Conservation (phyloP, 2,888 invertebrate genomes). For the Ceramica pisi region DNA sequence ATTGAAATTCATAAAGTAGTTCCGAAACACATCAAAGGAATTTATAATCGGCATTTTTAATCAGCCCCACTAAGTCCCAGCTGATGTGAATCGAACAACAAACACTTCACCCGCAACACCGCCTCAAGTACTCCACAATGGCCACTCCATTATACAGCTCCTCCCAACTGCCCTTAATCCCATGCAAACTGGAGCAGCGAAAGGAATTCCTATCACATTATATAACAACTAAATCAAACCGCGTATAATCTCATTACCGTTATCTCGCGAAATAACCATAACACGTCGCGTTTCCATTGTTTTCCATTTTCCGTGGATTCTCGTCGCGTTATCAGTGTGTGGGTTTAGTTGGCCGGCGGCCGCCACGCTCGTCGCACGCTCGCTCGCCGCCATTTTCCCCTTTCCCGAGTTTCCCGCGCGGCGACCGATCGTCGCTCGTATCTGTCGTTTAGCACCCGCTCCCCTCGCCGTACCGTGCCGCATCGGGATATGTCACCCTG, state of each 20-base stretch:
- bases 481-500: conserved; percentile 83
- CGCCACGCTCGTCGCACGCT: conserved; percentile 80
- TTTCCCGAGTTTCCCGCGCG: conserved; percentile 82
- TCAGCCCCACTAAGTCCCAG: conserved; percentile 15
- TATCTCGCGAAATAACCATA: conserved; percentile 76
- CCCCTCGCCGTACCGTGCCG: conserved; percentile 71
- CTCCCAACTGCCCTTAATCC: conserved; percentile 31
- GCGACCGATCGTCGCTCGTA: conserved; percentile 60
- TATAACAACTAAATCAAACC: conserved; percentile 60
- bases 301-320: conserved; percentile 84
- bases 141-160: conserved; percentile 45
- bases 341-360: conserved; percentile 82
- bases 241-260: conserved; percentile 71
- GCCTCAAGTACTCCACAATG: conserved; percentile 36
- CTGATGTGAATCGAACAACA: conserved; percentile 49
- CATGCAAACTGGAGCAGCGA: conserved; percentile 37
- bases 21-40: conserved; percentile 36
- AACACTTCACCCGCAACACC: conserved; percentile 47
- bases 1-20: conserved; percentile 15
- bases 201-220: conserved; percentile 57
- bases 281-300: conserved; percentile 83
- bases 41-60: conserved; percentile 47
- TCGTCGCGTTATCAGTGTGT: conserved; percentile 84
- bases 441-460: conserved; percentile 61
- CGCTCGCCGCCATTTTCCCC: conserved; percentile 72